A percentile compares a stretch with the other conserved stretches of the same genome.
Evolutionary conservation across 2,888 invertebrate genomes (phyloP).

Genomic region (Apotomis betuletana): DNA sequence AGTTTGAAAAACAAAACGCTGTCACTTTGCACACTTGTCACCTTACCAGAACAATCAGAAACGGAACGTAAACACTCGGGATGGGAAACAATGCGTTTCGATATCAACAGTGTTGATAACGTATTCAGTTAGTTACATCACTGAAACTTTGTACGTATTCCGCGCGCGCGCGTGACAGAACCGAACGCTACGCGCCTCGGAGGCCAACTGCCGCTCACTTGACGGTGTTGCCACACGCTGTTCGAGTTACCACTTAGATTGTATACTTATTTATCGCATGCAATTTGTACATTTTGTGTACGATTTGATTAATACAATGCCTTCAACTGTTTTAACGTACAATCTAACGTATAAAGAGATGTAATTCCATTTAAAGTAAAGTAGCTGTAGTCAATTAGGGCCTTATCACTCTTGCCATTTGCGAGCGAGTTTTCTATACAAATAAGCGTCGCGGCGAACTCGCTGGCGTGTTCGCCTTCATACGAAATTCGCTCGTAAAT

Average conservation of each 20-base stretch:
- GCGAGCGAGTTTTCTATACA: no score
- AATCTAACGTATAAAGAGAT: not conserved
- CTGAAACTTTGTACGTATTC: conserved; percentile 57
- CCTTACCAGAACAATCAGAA: conserved; percentile 33
- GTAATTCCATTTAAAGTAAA: not conserved
- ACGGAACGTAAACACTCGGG: conserved; percentile 40
- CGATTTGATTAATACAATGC: not conserved
- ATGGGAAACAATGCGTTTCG: conserved; percentile 25
- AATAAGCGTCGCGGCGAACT: no score
- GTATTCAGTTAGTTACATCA: conserved; percentile 55
- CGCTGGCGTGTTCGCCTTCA: no score
- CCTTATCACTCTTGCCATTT: no score
- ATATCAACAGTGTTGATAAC: conserved; percentile 30
- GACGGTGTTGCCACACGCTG: conserved; percentile 58
- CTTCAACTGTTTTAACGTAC: not conserved
- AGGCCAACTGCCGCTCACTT: conserved; percentile 77
- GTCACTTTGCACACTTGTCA: conserved; percentile 27
- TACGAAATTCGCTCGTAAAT: no score
- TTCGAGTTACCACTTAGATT: conserved; percentile 1
- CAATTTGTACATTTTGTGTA: not conserved
- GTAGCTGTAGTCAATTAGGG: no score
- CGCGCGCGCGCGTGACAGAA: conserved; percentile 47
- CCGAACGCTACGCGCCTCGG: conserved; percentile 54
- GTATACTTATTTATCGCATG: not conserved
- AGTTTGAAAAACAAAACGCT: conserved; percentile 17